These are phyloP conservation scores for Tipula unca DNA, from an alignment of 2,888 invertebrate species.

Conservation along the genomic window DNA sequence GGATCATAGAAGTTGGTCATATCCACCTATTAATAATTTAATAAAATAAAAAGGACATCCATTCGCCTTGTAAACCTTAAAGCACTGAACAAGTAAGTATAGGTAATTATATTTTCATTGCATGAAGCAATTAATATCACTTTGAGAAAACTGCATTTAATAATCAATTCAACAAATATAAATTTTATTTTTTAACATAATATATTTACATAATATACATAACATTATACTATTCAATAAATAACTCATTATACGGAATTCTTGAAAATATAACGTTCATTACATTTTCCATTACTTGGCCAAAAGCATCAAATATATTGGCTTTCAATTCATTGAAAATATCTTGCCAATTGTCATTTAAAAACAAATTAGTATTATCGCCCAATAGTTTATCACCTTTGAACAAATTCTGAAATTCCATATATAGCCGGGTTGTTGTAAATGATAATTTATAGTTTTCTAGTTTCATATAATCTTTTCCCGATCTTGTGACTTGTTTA, in stretches of 20 bases:
- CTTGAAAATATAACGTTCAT: slow-evolving; percentile 32
- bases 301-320: background rate
- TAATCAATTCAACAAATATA: no score
- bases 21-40: no score
- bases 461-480: slow-evolving; percentile 18
- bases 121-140: no score
- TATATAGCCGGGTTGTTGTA: background rate
- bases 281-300: slow-evolving; percentile 29
- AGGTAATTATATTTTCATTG: no score
- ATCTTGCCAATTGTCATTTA: slow-evolving; percentile 21
- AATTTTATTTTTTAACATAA: no score
- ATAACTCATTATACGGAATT: slow-evolving; percentile 32
- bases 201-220: no score
- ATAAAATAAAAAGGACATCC: no score
- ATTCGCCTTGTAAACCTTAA: no score
- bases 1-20: no score
- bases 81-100: no score
- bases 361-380: slow-evolving; percentile 18
- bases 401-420: slow-evolving; percentile 22
- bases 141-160: no score
- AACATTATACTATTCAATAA: background rate
- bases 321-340: background rate
- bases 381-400: slow-evolving; percentile 22
- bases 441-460: slow-evolving; percentile 14
- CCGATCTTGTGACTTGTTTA: background rate